phyloP scores from a whole-genome alignment of 2,888 invertebrate species.

The Eupithecia pulchellata region DNA sequence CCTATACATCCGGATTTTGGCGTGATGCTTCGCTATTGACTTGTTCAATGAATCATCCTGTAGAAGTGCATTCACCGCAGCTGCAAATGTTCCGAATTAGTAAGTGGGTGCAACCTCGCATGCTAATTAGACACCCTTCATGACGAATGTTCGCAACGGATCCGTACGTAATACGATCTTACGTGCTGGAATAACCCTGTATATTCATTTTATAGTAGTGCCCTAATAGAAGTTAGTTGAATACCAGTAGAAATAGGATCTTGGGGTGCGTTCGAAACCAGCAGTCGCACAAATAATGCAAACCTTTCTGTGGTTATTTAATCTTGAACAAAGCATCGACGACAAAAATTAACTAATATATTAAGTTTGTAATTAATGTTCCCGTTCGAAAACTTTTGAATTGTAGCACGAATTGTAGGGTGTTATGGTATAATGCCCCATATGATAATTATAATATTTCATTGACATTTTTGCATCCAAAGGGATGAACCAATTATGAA shows the following conservation, averaged over 20 bases:
- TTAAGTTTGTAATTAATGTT: too few species aligned
- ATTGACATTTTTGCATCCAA: neutral
- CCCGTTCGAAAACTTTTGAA: too few species aligned
- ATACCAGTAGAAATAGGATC: conserved; percentile 20
- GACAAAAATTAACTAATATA: neutral
- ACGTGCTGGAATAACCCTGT: neutral
- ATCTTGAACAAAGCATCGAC: neutral
- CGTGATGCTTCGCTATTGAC: neutral
- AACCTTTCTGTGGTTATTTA: conserved; percentile 3
- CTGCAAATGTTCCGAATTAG: conserved; percentile 58
- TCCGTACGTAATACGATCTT: conserved; percentile 15
- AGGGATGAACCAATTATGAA: neutral
- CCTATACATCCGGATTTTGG: neutral
- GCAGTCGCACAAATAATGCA: neutral
- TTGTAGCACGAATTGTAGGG: too few species aligned
- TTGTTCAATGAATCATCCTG: conserved; percentile 16
- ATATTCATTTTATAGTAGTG: neutral
- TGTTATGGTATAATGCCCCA: too few species aligned
- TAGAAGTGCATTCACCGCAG: conserved; percentile 51
- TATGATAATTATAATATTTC: too few species aligned
- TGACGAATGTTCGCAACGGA: conserved; percentile 37
- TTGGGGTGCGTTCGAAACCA: conserved; percentile 12
- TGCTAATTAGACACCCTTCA: conserved; percentile 53
- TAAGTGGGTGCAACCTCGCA: conserved; percentile 59
- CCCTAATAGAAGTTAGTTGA: conserved; percentile 1